Base-by-base conservation (phyloP, 1,140 invertebrate genomes). In the Formica selysi region DNA sequence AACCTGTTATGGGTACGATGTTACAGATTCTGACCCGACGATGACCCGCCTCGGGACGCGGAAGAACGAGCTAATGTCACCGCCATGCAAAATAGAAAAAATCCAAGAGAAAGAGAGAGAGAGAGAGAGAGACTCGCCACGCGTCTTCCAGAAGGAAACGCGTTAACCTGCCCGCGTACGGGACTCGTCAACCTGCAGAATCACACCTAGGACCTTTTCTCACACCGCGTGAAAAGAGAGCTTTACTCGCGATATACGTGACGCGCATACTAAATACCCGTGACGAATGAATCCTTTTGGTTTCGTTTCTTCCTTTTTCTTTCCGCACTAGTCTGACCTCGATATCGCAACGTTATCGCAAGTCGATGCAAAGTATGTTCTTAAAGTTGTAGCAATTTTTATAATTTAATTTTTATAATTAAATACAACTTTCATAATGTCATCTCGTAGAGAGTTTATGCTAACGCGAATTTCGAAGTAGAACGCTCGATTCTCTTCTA, bases 1-100 rank as follows among this genome's bases (percentile, higher is more conserved):
- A 93, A 93, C 93, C 92, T 93, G 93, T 93, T 93, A 93, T 91
- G 89, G 70, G 88, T 86, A 74, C 54, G 74, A 90, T 83, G 92
- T 74, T 83, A 91, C 89, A 91, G 93, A 93, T 93, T 93, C 87
- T 93, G 91, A 93, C 93, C 93, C 83, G 65, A 85, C 74, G 93
- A 93, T 93, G 92, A 93, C 92, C 92, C 85, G 79, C 4, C 73
- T 64, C 62, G 51, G 81, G 74, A 92, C 91, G 89, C 91, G 92
- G 91, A 93, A 93, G 90, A 89, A 85, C 84, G 70, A 68, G 38
- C 81, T 91, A 92, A 89, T 92, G 86, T 62, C 86, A 85, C 85
- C 78, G 87, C 29, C 84, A 90, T 89, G 89, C 88, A 89, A 91
- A 93, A 91, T 68, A 86, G 83, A 89, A 85, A 57, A 85, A 88